phyloP scores from a whole-genome alignment of 1,140 invertebrate genomes.

The Drosophila seguyi region DNA sequence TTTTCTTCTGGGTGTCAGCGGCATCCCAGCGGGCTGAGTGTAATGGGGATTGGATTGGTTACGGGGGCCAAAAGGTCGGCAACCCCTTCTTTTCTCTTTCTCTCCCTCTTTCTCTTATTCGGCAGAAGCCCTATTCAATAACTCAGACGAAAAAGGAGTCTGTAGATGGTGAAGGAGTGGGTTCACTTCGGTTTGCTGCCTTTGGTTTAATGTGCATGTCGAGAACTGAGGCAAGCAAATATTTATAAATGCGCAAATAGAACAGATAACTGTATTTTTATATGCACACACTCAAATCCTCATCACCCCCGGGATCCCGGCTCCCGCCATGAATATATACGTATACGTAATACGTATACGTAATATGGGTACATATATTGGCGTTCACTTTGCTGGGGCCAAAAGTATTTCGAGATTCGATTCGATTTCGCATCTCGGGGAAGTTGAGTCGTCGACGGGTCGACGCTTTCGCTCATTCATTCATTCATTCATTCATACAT shows the following conservation, averaged over 20 bases:
- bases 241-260: slow-evolving; percentile 82
- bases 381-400: slow-evolving; percentile 61
- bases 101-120: not conserved
- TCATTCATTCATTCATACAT: slow-evolving; percentile 76
- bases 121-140: slow-evolving; percentile 62
- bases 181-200: slow-evolving; percentile 11
- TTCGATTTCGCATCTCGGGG: slow-evolving; percentile 70
- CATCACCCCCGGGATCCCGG: slow-evolving; percentile 10
- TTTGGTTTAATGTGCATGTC: slow-evolving; percentile 70
- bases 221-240: slow-evolving; percentile 75
- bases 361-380: slow-evolving; percentile 16
- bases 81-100: slow-evolving; percentile 43
- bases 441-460: slow-evolving; percentile 71
- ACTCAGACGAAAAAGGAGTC: slow-evolving; percentile 36
- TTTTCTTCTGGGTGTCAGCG: slow-evolving; percentile 41
- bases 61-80: slow-evolving; percentile 63
- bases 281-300: slow-evolving; percentile 62
- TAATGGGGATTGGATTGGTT: slow-evolving; percentile 24
- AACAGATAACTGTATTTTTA: slow-evolving; percentile 82
- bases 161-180: not conserved
- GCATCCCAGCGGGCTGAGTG: slow-evolving; percentile 19
- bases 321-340: slow-evolving; percentile 3
- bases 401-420: slow-evolving; percentile 65
- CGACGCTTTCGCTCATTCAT: slow-evolving; percentile 77
- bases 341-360: slow-evolving; percentile 17